phyloP scores from a whole-genome alignment of 2,888 invertebrate species.

The Sthenelais limicola region DNA sequence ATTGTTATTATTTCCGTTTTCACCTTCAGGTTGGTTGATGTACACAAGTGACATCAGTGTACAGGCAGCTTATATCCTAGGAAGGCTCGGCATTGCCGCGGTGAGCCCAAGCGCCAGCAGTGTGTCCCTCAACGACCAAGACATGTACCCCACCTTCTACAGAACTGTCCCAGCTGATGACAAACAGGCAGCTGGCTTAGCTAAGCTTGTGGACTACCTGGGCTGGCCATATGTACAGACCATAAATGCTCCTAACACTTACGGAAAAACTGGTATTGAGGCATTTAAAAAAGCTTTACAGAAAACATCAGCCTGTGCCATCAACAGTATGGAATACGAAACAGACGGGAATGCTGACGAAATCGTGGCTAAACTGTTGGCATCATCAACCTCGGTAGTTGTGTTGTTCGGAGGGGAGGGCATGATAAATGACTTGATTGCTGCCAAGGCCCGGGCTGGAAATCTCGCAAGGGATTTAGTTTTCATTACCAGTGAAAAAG shows the following conservation, averaged over 20 bases:
- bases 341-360: constrained; percentile 45
- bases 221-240: constrained; percentile 63
- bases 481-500: constrained; percentile 11
- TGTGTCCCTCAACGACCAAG: constrained; percentile 55
- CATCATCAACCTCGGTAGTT: constrained; percentile 60
- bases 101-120: constrained; percentile 64
- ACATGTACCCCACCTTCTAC: constrained; percentile 62
- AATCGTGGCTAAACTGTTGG: constrained; percentile 56
- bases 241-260: constrained; percentile 60
- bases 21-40: constrained; percentile 28
- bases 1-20: too few species aligned
- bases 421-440: constrained; percentile 56
- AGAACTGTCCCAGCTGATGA: constrained; percentile 65
- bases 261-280: constrained; percentile 55
- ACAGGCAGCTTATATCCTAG: constrained; percentile 10
- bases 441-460: constrained; percentile 48
- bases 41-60: constrained; percentile 3
- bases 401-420: constrained; percentile 62
- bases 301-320: not conserved
- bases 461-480: constrained; percentile 23
- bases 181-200: constrained; percentile 62
- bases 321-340: not conserved
- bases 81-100: constrained; percentile 74
- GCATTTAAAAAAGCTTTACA: constrained; percentile 48
- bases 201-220: constrained; percentile 54